Evolutionary conservation across 2,888 invertebrate species (phyloP).

Genomic region (Cephus spinipes): DNA sequence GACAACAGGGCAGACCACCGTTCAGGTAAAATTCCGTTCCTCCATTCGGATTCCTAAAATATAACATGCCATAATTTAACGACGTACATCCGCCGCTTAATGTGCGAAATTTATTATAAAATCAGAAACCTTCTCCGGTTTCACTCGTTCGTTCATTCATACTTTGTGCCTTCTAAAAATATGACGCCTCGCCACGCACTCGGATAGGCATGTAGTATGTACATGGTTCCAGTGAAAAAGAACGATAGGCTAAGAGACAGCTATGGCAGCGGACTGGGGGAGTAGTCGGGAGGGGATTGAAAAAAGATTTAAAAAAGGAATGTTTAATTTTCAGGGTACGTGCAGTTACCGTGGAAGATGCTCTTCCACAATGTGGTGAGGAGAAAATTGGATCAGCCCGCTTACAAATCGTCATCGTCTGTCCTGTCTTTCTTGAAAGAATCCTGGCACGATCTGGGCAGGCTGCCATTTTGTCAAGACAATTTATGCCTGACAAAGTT

Average conservation of each 20-base stretch:
- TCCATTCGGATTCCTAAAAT: not conserved
- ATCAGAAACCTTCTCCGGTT: not conserved
- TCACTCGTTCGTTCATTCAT: not conserved
- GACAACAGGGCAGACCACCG: conserved; percentile 82
- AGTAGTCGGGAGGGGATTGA: not conserved
- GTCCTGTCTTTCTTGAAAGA: conserved; percentile 79
- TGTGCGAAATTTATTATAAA: not conserved
- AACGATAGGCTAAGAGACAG: not conserved
- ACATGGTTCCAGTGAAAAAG: not conserved
- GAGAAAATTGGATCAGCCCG: conserved; percentile 76
- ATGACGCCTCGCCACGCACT: not conserved
- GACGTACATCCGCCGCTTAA: not conserved
- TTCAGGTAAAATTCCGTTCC: conserved; percentile 75
- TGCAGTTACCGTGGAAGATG: conserved; percentile 80
- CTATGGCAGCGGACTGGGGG: not conserved
- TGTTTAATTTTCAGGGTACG: conserved; percentile 72
- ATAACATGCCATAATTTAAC: not conserved
- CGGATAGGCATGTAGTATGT: not conserved
- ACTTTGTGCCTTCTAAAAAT: not conserved
- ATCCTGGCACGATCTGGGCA: conserved; percentile 71
- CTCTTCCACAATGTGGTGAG: conserved; percentile 67
- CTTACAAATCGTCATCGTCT: conserved; percentile 83
- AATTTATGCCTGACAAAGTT: conserved; percentile 78
- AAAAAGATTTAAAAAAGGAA: not conserved
- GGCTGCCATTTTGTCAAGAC: conserved; percentile 69